Evolutionary conservation across 2,113 vertebrate genomes (phyloP).

Genomic region (Zosterops pallidus): DNA sequence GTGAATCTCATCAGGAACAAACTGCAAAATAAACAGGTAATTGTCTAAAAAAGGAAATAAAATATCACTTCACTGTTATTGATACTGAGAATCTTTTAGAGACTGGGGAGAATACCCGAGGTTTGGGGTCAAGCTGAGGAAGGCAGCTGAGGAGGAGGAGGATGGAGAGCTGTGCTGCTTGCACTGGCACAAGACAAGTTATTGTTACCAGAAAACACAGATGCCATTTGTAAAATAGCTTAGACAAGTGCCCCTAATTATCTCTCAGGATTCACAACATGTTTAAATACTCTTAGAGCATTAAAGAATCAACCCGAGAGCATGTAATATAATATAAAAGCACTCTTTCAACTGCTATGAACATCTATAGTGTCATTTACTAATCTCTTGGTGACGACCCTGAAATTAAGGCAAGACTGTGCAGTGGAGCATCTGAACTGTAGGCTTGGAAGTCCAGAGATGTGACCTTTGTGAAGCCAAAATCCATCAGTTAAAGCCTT

Average conservation of each 20-base stretch:
- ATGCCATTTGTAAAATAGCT: background rate
- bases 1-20: background rate
- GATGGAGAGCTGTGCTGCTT: background rate
- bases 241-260: conserved; percentile 23
- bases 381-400: background rate
- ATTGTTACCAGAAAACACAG: background rate
- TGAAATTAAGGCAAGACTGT: background rate
- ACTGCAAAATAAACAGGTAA: background rate
- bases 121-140: background rate
- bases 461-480: background rate
- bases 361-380: background rate
- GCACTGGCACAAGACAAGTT: background rate
- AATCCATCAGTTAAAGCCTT: background rate
- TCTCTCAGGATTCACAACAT: conserved; percentile 12
- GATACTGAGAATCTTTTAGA: background rate
- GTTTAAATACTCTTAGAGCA: conserved; percentile 7
- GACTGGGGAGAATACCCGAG: background rate
- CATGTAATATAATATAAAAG: background rate
- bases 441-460: background rate
- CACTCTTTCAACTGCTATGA: background rate
- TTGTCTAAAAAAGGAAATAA: background rate
- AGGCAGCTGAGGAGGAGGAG: background rate
- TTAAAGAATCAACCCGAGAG: background rate
- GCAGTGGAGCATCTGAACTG: background rate
- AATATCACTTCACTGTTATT: background rate